Conservation (phyloP, 2,797 vertebrate genomes). For the Esox masquinongy region DNA sequence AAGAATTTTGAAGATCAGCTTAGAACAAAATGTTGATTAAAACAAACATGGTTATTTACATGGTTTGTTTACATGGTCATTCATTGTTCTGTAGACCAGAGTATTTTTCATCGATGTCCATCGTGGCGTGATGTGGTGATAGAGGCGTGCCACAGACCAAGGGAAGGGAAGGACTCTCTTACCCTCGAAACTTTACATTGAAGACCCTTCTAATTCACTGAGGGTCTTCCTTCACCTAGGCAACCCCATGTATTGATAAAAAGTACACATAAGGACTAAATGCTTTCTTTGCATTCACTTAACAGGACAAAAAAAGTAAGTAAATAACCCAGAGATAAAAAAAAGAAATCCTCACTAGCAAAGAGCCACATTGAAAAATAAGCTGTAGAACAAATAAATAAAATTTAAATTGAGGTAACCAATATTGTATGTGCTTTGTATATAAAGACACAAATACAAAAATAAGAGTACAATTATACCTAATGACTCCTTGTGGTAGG, state of each 20-base stretch:
- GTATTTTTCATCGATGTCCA: neutral
- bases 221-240: conserved; percentile 12
- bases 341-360: neutral
- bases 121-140: neutral
- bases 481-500: neutral
- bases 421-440: neutral
- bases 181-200: conserved; percentile 8
- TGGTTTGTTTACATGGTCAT: conserved; percentile 24
- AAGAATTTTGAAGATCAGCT: neutral
- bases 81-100: conserved; percentile 6
- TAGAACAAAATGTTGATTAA: conserved; percentile 28
- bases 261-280: conserved; percentile 10
- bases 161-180: neutral
- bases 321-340: neutral
- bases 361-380: conserved; percentile 17
- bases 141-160: conserved; percentile 4
- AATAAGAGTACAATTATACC: neutral
- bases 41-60: conserved; percentile 2
- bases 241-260: conserved; percentile 20
- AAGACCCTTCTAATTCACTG: neutral
- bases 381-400: neutral
- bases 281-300: neutral
- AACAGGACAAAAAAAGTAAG: neutral
- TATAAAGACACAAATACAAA: neutral
- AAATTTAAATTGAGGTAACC: neutral